A percentile compares a stretch with the other conserved stretches of the same genome.
Conservation (phyloP, 2,888 invertebrate species). For the Loripinus fragilis region DNA sequence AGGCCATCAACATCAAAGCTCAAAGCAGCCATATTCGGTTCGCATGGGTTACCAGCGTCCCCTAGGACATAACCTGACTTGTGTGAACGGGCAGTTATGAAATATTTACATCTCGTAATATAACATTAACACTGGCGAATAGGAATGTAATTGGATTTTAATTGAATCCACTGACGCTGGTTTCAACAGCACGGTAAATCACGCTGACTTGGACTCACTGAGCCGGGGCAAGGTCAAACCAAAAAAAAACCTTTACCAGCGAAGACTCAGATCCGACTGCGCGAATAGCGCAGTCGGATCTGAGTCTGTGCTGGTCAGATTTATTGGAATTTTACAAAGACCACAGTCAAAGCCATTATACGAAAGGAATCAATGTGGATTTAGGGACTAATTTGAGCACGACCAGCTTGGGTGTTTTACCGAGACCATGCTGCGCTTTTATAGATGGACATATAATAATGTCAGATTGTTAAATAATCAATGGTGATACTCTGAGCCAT, state of each 20-base stretch:
- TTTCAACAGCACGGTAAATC: background rate
- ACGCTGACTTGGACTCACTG: background rate
- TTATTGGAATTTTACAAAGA: too few relatives aligned
- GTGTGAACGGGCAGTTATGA: constrained; percentile 13
- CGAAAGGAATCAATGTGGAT: too few relatives aligned
- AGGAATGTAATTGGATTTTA: background rate
- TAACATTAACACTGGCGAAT: background rate
- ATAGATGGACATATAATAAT: too few relatives aligned
- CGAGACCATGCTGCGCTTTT: too few relatives aligned
- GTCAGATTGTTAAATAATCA: background rate
- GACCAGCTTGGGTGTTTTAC: too few relatives aligned
- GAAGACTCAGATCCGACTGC: too few relatives aligned
- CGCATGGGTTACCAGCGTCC: background rate
- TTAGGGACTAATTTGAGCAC: too few relatives aligned
- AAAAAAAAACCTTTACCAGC: background rate
- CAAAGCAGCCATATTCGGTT: constrained; percentile 3
- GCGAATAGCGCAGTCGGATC: too few relatives aligned
- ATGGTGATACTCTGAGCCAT: background rate
- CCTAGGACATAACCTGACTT: background rate
- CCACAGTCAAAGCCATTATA: too few relatives aligned
- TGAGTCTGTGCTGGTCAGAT: too few relatives aligned
- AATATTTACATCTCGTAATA: constrained; percentile 10
- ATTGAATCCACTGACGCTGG: background rate
- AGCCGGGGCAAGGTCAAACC: background rate
- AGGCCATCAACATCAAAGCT: background rate